phyloP scores from a whole-genome alignment of 2,888 invertebrate genomes.

The Mayetiola destructor region DNA sequence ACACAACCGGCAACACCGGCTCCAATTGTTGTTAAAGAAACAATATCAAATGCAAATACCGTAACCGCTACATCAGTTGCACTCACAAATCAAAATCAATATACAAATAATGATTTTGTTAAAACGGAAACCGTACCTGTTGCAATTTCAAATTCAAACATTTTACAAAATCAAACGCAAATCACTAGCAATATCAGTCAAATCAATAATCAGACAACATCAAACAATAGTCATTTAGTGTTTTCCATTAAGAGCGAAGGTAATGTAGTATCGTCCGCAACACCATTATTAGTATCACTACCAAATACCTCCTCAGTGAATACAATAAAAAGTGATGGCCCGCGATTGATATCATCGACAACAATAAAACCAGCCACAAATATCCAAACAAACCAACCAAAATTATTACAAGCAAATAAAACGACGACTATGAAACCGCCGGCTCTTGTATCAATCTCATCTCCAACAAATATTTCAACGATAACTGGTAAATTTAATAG shows the following conservation, averaged over 20 bases:
- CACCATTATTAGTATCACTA: not conserved
- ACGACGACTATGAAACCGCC: not conserved
- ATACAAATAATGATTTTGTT: not conserved
- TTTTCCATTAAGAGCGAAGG: constrained; percentile 12
- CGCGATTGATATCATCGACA: constrained; percentile 10
- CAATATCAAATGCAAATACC: constrained; percentile 19
- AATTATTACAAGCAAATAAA: not conserved
- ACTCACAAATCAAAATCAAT: no score
- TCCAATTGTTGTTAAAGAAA: constrained; percentile 20
- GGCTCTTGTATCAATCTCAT: not conserved
- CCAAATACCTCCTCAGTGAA: not conserved
- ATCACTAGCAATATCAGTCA: not conserved
- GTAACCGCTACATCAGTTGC: not conserved
- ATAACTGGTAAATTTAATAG: not conserved
- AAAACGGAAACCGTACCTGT: not conserved
- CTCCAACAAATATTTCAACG: constrained; percentile 3
- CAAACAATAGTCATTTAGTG: constrained; percentile 14
- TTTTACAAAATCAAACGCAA: constrained; percentile 1
- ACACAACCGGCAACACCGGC: constrained; percentile 37
- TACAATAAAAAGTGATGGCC: constrained; percentile 3
- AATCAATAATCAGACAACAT: not conserved
- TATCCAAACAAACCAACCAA: not conserved
- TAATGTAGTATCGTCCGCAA: constrained; percentile 1
- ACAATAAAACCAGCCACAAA: constrained; percentile 7
- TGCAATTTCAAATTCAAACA: not conserved